These are phyloP conservation scores for Rhinichthys osculus DNA, from an alignment of 2,797 vertebrate species.

Conservation along the genomic window DNA sequence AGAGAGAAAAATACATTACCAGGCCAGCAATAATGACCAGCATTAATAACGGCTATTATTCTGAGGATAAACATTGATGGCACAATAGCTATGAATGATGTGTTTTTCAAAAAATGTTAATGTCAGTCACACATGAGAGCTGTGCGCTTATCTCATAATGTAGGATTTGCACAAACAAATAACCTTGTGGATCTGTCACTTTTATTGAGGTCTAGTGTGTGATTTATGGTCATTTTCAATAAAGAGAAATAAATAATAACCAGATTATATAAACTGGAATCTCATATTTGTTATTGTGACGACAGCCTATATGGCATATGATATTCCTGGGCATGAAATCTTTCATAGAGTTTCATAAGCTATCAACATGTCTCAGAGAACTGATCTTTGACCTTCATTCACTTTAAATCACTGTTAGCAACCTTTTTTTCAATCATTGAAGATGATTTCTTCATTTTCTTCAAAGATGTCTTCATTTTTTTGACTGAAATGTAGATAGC, in stretches of 20 bases:
- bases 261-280: background rate
- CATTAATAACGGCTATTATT: too few relatives aligned
- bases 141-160: background rate
- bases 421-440: background rate
- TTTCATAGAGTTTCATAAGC: background rate
- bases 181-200: background rate
- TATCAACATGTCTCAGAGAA: background rate
- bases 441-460: too few relatives aligned
- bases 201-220: background rate
- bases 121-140: background rate
- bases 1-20: too few relatives aligned
- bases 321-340: background rate
- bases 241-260: background rate
- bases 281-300: background rate
- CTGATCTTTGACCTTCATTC: background rate
- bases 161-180: background rate
- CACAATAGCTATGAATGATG: too few relatives aligned
- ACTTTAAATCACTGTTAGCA: background rate
- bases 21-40: too few relatives aligned
- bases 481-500: background rate
- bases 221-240: background rate
- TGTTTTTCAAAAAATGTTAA: too few relatives aligned
- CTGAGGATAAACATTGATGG: too few relatives aligned
- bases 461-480: background rate
- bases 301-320: background rate